These are phyloP conservation scores for Scomber colias DNA, from an alignment of 2,113 vertebrate species.

Conservation along the genomic window DNA sequence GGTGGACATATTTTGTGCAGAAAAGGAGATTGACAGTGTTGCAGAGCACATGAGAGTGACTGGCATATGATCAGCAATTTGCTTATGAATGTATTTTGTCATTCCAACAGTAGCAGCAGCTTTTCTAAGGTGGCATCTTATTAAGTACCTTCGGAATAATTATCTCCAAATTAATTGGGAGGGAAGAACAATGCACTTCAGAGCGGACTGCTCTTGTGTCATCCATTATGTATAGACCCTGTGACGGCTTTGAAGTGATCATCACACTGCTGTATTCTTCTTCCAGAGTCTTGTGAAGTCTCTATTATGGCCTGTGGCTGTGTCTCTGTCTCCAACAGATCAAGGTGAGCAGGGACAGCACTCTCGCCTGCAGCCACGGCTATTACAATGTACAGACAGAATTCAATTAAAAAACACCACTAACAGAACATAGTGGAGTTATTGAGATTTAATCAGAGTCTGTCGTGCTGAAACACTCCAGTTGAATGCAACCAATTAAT, in stretches of 20 bases:
- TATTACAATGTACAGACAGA: slow-evolving; percentile 42
- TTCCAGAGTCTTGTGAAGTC: slow-evolving; percentile 60
- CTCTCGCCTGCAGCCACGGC: slow-evolving; percentile 34
- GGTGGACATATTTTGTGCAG: not conserved
- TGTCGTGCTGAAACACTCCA: slow-evolving; percentile 20
- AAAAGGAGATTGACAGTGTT: not conserved
- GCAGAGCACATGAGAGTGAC: slow-evolving; percentile 12
- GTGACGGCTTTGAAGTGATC: slow-evolving; percentile 74
- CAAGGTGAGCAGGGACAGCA: slow-evolving; percentile 59
- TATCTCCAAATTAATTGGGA: slow-evolving; percentile 75
- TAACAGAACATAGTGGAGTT: slow-evolving; percentile 43
- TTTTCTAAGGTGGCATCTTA: slow-evolving; percentile 57
- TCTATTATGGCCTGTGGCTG: slow-evolving; percentile 68
- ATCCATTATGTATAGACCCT: slow-evolving; percentile 73
- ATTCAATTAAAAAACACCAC: slow-evolving; percentile 72
- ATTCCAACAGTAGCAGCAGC: slow-evolving; percentile 46
- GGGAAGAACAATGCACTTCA: slow-evolving; percentile 67
- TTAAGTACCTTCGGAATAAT: slow-evolving; percentile 72
- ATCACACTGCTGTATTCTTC: slow-evolving; percentile 61
- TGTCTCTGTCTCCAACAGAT: slow-evolving; percentile 64
- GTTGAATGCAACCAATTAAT: slow-evolving; percentile 68
- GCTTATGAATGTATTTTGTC: slow-evolving; percentile 35
- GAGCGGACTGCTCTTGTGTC: slow-evolving; percentile 60
- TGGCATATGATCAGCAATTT: slow-evolving; percentile 30
- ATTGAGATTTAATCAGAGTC: slow-evolving; percentile 66